Evolutionary conservation across 35 echinoderm and acorn worm species (phyloP).

Genomic region (Apostichopus californicus): DNA sequence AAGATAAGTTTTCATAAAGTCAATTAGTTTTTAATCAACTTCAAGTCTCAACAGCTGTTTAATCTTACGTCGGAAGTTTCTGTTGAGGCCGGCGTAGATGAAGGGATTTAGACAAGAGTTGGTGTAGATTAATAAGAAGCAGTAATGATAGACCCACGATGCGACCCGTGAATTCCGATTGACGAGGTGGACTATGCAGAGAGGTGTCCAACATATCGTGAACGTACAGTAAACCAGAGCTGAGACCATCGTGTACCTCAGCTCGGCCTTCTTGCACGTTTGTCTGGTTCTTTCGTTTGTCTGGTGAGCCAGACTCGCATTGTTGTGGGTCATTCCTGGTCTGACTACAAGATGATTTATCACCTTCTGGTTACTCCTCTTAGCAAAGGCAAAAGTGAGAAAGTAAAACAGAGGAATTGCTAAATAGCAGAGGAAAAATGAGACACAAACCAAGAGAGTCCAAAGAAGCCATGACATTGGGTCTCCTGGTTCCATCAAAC

Average conservation of each 20-base stretch:
- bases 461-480: slow-evolving; percentile 1
- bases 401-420: slow-evolving; percentile 71
- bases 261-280: slow-evolving; percentile 45
- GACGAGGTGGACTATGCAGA: slow-evolving; percentile 69
- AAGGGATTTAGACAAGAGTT: slow-evolving; percentile 84
- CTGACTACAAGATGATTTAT: background rate
- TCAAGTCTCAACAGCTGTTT: slow-evolving; percentile 39
- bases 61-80: slow-evolving; percentile 42
- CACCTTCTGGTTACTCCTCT: slow-evolving; percentile 38
- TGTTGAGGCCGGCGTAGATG: slow-evolving; percentile 78
- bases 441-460: background rate
- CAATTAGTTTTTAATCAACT: background rate
- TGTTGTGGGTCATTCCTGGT: background rate
- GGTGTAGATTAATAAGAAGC: slow-evolving; percentile 64
- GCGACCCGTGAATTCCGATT: slow-evolving; percentile 52
- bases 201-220: slow-evolving; percentile 69
- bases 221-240: slow-evolving; percentile 58
- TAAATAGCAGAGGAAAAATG: slow-evolving; percentile 45
- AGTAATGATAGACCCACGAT: slow-evolving; percentile 43
- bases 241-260: slow-evolving; percentile 67
- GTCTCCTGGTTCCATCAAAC: slow-evolving; percentile 56
- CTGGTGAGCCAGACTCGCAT: background rate
- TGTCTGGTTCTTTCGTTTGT: background rate
- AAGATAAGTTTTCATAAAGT: too few relatives aligned
- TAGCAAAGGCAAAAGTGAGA: slow-evolving; percentile 53